phyloP scores from a whole-genome alignment of 2,888 invertebrate genomes.

The Lamellibrachia columna region DNA sequence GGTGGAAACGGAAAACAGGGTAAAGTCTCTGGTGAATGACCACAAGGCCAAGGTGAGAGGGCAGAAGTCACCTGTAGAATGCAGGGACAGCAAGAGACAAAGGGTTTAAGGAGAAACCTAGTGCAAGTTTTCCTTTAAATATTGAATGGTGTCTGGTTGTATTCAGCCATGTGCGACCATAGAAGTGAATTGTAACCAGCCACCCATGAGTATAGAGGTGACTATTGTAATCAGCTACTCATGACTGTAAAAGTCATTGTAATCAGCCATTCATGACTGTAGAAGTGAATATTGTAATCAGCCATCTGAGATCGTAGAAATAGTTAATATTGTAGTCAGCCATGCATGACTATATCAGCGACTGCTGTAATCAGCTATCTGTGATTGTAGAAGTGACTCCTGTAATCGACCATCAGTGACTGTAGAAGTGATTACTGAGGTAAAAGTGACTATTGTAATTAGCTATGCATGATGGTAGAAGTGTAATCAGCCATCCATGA shows the following conservation, averaged over 20 bases:
- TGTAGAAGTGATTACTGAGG: background rate
- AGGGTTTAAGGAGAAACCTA: too few species aligned
- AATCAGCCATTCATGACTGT: background rate
- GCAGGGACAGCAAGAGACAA: too few species aligned
- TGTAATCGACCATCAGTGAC: background rate
- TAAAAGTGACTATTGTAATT: background rate
- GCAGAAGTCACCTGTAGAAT: background rate
- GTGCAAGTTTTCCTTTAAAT: background rate
- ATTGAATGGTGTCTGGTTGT: background rate
- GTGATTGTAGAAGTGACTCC: background rate
- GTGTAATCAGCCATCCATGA: background rate
- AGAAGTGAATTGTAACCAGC: background rate
- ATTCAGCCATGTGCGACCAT: background rate
- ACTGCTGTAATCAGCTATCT: background rate
- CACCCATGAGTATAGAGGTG: background rate
- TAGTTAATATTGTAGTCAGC: background rate
- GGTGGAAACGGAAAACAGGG: constrained; percentile 50
- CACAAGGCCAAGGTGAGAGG: constrained; percentile 54
- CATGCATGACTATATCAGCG: background rate
- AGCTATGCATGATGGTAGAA: background rate
- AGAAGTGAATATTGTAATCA: background rate
- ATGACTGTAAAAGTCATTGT: background rate
- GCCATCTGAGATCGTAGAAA: background rate
- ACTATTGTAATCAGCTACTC: background rate
- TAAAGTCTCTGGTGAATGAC: constrained; percentile 52